These are phyloP conservation scores for Calyptommatus sinebrachiatus DNA, from an alignment of 2,113 vertebrate species.

Conservation along the genomic window DNA sequence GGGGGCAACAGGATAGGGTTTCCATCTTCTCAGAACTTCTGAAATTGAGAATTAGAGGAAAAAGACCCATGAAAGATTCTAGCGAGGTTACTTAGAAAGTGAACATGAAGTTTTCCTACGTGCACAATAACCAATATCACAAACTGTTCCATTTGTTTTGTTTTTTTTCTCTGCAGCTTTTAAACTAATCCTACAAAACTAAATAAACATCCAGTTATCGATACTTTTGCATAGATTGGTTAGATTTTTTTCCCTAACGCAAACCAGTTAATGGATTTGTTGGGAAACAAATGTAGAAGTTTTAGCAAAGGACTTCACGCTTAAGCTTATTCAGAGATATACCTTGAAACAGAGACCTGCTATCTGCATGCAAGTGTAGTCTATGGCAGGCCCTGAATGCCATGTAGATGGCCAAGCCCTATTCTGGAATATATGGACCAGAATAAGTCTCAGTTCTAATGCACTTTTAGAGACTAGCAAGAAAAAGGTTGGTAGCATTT, in stretches of 20 bases:
- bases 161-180: no score
- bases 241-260: not conserved
- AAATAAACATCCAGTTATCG: not conserved
- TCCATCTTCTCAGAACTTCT: not conserved
- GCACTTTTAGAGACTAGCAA: not conserved
- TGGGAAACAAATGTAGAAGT: not conserved
- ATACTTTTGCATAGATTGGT: not conserved
- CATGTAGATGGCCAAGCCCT: no score
- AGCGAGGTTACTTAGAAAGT: no score
- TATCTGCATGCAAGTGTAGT: no score
- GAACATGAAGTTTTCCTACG: no score
- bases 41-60: not conserved
- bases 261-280: not conserved
- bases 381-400: no score
- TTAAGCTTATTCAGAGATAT: no score
- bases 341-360: no score
- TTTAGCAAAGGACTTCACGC: not conserved
- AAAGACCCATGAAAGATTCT: not conserved
- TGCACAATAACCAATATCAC: no score
- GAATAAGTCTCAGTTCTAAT: not conserved
- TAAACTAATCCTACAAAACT: no score
- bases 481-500: not conserved
- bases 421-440: no score
- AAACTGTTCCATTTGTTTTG: no score
- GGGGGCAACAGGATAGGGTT: constrained; percentile 34